phyloP scores from a whole-genome alignment of 2,888 invertebrate genomes.

The Clivina fossor region DNA sequence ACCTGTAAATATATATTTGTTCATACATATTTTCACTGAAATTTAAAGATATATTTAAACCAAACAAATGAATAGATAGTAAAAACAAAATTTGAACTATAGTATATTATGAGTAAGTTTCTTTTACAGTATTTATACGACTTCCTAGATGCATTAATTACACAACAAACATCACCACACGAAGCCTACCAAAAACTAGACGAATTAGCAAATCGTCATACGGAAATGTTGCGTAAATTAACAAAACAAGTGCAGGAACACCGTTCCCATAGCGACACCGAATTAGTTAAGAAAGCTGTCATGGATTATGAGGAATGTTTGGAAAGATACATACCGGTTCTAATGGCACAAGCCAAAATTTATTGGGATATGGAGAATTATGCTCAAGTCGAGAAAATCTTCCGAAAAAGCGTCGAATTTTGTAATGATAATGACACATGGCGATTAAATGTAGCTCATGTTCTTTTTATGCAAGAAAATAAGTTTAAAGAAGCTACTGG shows the following conservation, averaged over 20 bases:
- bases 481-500: slow-evolving; percentile 98
- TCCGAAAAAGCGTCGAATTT: slow-evolving; percentile 95
- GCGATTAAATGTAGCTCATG: slow-evolving; percentile 98
- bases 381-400: slow-evolving; percentile 93
- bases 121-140: slow-evolving; percentile 82
- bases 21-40: background rate
- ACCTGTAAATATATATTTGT: slow-evolving; percentile 60
- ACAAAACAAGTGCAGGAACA: slow-evolving; percentile 95
- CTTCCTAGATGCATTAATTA: slow-evolving; percentile 94
- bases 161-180: slow-evolving; percentile 94
- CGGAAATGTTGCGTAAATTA: slow-evolving; percentile 84
- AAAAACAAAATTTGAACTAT: background rate
- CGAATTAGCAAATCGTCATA: slow-evolving; percentile 87
- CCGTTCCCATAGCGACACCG: slow-evolving; percentile 84
- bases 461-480: slow-evolving; percentile 98
- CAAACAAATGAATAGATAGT: background rate
- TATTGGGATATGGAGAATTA: slow-evolving; percentile 98
- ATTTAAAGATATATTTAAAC: background rate
- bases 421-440: slow-evolving; percentile 97
- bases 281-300: slow-evolving; percentile 84
- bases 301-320: slow-evolving; percentile 89
- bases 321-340: slow-evolving; percentile 91
- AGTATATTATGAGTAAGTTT: background rate
- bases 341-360: slow-evolving; percentile 99
- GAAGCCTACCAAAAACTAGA: slow-evolving; percentile 96